Conservation (phyloP, 2,113 vertebrate species). For the Lathamus discolor region DNA sequence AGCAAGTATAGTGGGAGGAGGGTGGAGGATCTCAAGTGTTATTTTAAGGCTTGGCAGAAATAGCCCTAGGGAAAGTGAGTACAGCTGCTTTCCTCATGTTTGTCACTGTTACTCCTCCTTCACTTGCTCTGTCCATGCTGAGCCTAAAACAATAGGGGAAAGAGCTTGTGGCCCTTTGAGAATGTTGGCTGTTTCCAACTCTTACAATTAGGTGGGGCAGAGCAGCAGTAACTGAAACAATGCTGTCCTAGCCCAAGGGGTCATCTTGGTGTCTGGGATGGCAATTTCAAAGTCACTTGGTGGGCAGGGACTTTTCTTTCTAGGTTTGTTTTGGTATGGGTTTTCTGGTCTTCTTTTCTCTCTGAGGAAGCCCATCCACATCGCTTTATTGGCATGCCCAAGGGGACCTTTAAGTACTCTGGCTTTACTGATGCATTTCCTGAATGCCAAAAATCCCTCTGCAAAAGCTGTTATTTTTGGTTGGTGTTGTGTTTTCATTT, state of each 20-base stretch:
- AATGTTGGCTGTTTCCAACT: neutral
- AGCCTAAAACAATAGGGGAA: slow-evolving; percentile 18
- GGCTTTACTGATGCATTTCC: neutral
- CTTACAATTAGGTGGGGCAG: neutral
- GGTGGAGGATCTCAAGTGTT: neutral
- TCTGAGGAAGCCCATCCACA: neutral
- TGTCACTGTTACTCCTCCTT: neutral
- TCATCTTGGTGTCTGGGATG: neutral
- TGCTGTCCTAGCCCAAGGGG: neutral
- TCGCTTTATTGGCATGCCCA: neutral
- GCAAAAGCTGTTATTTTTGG: slow-evolving; percentile 1
- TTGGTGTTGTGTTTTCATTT: slow-evolving; percentile 28
- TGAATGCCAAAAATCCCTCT: neutral
- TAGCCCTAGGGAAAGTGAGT: neutral
- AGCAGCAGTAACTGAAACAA: neutral
- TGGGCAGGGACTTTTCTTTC: neutral
- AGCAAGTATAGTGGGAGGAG: neutral
- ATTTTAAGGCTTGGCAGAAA: slow-evolving; percentile 17
- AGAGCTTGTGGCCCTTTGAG: neutral
- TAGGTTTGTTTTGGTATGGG: neutral
- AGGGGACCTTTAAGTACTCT: neutral
- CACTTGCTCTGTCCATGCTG: neutral
- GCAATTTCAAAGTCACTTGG: neutral
- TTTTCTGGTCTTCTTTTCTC: neutral
- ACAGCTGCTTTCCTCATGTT: neutral